Percentiles rank a stretch among this genome's conserved stretches.
These are phyloP conservation scores for Sapayoa aenigma DNA, from an alignment of 2,113 vertebrate genomes.

Conservation along the genomic window DNA sequence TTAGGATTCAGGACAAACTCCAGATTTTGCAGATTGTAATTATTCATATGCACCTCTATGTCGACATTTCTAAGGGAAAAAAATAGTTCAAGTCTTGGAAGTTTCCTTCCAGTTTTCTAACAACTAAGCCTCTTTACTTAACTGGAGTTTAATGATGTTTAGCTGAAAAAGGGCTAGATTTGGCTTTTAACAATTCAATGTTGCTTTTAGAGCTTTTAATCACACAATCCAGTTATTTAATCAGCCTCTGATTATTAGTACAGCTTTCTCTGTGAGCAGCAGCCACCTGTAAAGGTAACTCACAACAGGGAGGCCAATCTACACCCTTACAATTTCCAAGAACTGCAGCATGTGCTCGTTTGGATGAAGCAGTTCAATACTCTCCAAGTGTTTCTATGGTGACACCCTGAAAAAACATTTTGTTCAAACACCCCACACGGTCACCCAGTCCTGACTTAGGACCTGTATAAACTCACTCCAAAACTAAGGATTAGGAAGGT, in stretches of 20 bases:
- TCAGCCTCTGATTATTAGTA: not conserved
- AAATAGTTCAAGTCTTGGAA: not conserved
- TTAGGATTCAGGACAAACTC: not conserved
- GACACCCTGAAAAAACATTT: not conserved
- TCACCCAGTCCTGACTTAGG: not conserved
- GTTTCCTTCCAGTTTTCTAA: not conserved
- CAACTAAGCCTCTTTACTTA: not conserved
- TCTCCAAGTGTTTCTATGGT: constrained; percentile 12
- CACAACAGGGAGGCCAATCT: not conserved
- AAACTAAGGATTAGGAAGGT: not conserved
- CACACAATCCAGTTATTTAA: not conserved
- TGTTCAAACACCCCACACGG: not conserved
- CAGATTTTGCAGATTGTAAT: not conserved
- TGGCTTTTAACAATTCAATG: not conserved
- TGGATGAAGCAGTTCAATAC: not conserved
- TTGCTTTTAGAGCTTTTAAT: not conserved
- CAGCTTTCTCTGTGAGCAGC: not conserved
- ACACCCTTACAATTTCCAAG: not conserved
- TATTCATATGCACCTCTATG: not conserved
- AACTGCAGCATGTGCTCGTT: not conserved
- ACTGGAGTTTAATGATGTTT: not conserved
- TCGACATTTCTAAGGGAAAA: not conserved
- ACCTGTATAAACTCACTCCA: not conserved
- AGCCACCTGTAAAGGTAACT: not conserved
- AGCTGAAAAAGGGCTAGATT: not conserved